These are phyloP conservation scores for Yasuhikotakia modesta DNA, from an alignment of 2,797 vertebrate genomes.

Conservation along the genomic window DNA sequence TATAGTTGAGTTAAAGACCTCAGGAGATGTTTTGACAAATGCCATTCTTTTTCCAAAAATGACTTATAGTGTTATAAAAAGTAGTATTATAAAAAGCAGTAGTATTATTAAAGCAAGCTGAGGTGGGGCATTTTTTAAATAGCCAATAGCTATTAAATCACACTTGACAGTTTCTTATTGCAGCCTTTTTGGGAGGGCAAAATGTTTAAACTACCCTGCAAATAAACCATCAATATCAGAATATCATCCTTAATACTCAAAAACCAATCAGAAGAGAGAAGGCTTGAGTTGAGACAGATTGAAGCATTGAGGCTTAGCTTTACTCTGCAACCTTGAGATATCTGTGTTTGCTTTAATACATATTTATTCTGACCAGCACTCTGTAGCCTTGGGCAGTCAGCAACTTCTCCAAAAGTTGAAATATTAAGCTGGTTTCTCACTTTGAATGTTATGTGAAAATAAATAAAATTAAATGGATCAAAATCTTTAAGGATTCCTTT, in stretches of 20 bases:
- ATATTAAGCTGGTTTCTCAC: slow-evolving; percentile 12
- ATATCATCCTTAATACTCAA: background rate
- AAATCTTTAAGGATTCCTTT: background rate
- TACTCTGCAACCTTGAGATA: slow-evolving; percentile 17
- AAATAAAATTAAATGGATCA: background rate
- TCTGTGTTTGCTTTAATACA: slow-evolving; percentile 17
- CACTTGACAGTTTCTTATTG: background rate
- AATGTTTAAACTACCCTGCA: background rate
- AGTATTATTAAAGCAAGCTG: too few species aligned
- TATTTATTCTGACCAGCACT: slow-evolving; percentile 9
- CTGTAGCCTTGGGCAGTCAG: slow-evolving; percentile 19
- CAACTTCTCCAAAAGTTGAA: slow-evolving; percentile 8
- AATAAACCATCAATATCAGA: slow-evolving; percentile 2
- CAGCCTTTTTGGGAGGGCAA: background rate
- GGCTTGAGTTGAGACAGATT: background rate
- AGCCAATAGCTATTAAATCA: background rate
- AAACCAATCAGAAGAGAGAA: background rate
- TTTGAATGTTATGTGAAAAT: slow-evolving; percentile 11
- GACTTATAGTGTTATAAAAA: too few species aligned
- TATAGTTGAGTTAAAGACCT: background rate
- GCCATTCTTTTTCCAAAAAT: too few species aligned
- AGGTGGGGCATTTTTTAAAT: background rate
- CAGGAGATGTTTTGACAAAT: background rate
- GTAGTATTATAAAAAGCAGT: too few species aligned
- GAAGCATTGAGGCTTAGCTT: background rate